These are phyloP conservation scores for Todus mexicanus DNA, from an alignment of 2,797 vertebrate species.

Conservation along the genomic window DNA sequence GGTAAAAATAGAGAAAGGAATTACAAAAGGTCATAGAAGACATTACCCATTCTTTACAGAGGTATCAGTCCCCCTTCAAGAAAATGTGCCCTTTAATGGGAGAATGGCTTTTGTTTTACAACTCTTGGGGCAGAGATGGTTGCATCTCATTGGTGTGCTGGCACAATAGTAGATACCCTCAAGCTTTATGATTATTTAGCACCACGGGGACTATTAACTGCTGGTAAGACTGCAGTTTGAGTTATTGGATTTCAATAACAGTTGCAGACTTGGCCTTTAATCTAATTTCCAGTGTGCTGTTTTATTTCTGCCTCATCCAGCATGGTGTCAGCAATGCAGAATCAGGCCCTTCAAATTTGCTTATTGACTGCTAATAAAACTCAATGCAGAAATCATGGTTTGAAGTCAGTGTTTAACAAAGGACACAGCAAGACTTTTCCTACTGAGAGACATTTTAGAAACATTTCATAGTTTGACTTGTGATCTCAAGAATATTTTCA, in stretches of 20 bases:
- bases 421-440: neutral
- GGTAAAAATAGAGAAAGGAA: neutral
- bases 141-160: constrained; percentile 10
- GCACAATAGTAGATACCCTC: neutral
- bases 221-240: constrained; percentile 58
- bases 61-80: neutral
- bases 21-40: neutral
- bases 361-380: constrained; percentile 24
- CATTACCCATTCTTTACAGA: neutral
- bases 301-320: constrained; percentile 54
- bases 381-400: neutral
- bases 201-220: constrained; percentile 54
- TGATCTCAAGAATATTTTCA: neutral
- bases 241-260: constrained; percentile 60
- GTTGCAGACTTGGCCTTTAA: constrained; percentile 62
- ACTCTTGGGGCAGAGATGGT: neutral
- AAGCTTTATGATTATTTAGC: constrained; percentile 61
- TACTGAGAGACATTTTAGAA: neutral
- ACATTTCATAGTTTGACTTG: neutral
- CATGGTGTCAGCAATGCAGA: constrained; percentile 26
- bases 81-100: neutral
- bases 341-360: constrained; percentile 35
- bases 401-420: constrained; percentile 2
- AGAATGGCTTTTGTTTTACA: constrained; percentile 21
- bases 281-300: constrained; percentile 60